These are phyloP conservation scores for Cherax quadricarinatus DNA, from an alignment of 1,140 invertebrate genomes.

Conservation along the genomic window DNA sequence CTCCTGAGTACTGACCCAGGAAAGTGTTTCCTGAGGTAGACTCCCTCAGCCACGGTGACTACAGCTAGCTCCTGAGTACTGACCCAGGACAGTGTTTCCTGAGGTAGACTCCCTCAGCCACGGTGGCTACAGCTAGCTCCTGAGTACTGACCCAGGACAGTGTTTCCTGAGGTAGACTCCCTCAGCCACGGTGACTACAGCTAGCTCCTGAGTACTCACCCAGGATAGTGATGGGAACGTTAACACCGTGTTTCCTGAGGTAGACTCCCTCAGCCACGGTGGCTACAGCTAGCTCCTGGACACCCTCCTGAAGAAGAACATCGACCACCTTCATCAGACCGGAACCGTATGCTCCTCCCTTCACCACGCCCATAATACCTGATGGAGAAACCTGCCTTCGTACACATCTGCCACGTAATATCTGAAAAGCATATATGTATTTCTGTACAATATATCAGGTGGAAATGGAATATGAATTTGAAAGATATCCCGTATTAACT, in stretches of 20 bases:
- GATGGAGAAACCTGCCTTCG: neutral
- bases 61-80: conserved; percentile 58
- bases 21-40: conserved; percentile 56
- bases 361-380: conserved; percentile 71
- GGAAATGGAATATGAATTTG: neutral
- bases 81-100: conserved; percentile 55
- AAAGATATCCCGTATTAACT: too few relatives aligned
- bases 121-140: conserved; percentile 67
- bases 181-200: conserved; percentile 66
- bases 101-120: conserved; percentile 63
- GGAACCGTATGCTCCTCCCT: conserved; percentile 64
- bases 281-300: conserved; percentile 64
- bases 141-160: conserved; percentile 43
- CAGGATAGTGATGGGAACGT: conserved; percentile 55
- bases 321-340: conserved; percentile 65
- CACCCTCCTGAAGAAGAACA: conserved; percentile 62
- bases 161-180: conserved; percentile 59
- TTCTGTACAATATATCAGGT: neutral
- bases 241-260: conserved; percentile 48
- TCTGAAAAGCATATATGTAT: neutral
- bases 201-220: conserved; percentile 55
- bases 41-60: conserved; percentile 63
- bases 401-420: neutral
- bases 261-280: conserved; percentile 63
- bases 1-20: conserved; percentile 54